Percentiles rank a stretch among this genome's conserved stretches.
Conservation (phyloP, 2,797 vertebrate genomes). For the Xiphorhynchus erythropygius region DNA sequence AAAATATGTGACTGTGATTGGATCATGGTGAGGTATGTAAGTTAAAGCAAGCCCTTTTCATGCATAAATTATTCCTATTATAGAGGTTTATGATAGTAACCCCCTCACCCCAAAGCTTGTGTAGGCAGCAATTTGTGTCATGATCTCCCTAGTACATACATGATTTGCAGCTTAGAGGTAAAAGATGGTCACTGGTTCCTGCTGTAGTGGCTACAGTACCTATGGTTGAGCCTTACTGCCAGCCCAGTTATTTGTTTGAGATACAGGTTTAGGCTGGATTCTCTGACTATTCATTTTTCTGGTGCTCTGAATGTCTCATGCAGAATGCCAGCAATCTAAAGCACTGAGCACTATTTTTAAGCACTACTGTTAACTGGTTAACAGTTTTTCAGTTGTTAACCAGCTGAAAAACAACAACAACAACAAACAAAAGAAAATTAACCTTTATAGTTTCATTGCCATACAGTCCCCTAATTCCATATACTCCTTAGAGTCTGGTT, state of each 20-base stretch:
- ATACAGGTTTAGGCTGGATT: background rate
- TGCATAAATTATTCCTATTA: background rate
- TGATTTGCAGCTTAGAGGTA: background rate
- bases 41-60: background rate
- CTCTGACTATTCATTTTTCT: background rate
- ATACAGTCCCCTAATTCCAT: background rate
- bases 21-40: background rate
- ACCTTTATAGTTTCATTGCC: background rate
- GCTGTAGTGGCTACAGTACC: background rate
- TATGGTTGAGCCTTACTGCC: background rate
- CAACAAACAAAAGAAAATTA: rapidly evolving
- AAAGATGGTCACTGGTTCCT: background rate
- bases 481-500: background rate
- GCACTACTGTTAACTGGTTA: no score
- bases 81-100: background rate
- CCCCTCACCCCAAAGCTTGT: background rate
- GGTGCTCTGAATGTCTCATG: background rate
- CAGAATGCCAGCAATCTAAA: background rate
- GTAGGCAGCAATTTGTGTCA: background rate
- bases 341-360: background rate
- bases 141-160: background rate
- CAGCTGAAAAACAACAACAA: background rate
- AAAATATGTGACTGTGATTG: background rate
- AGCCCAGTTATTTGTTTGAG: background rate
- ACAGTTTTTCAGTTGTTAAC: no score